Evolutionary conservation across 2,888 invertebrate species (phyloP), one percentile per base, ranked within the genome.

Genomic region (Adelphocoris suturalis): DNA sequence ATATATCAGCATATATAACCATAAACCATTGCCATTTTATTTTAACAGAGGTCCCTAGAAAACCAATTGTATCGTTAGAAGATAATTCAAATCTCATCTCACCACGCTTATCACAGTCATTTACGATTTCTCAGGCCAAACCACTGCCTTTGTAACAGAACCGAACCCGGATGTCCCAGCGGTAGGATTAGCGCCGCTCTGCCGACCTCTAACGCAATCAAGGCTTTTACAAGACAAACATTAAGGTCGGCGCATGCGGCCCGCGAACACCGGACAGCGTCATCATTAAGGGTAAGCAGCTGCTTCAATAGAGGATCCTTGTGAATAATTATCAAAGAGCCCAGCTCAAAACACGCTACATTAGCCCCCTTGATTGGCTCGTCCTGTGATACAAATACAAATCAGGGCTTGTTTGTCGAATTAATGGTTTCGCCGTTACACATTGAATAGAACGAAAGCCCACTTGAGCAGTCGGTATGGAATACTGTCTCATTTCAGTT

Each of bases 311-410:
- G 68, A 85, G 7, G 37, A 61, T 75, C 86, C 68, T 55, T 48
- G n/a, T 76, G 75, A 86, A 86, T 86, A 86, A 76, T 86, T 76
- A 76, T 86, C 86, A 76, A 75, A 48, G 86, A 47, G 76, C 48
- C 27, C 61, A 47, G 75, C 86, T 75, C 76, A 75, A 86, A 86
- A 86, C 86, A 86, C 86, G 86, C 75, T 86, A 86, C 86, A 86
- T 86, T 86, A 86, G 86, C 52, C 76, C 76, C 14, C 75, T 75
- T 86, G 86, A 86, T 86, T 86, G 47, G 86, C 76, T n/a, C 7
- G 55, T 55, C 19, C 57, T 23, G 37, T 16, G 57, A 61, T 37
- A 37, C 27, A 27, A 86, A 27, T 86, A 47, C 47, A 37, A 76
- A 86, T 37, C 68, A 19, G 13, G 47, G 23, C 76, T 86, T 86